Conservation (phyloP, 2,888 invertebrate species). For the Aporophyla lueneburgensis region DNA sequence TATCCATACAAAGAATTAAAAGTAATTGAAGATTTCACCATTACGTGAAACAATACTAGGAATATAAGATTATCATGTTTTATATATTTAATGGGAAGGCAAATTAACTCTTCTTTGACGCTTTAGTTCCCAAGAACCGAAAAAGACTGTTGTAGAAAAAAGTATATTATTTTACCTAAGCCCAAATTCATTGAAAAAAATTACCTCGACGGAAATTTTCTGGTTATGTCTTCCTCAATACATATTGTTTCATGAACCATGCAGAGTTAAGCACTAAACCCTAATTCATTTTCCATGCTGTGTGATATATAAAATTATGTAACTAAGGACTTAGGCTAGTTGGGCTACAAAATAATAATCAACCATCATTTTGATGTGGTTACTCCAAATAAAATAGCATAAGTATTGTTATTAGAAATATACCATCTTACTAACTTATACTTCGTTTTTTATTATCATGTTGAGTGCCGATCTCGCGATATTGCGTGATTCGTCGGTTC, state of each 20-base stretch:
- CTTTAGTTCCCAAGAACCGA: conserved; percentile 1
- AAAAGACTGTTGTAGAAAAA: conserved; percentile 37
- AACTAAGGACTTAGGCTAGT: conserved; percentile 2
- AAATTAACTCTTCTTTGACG: conserved; percentile 6
- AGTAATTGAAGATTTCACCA: conserved; percentile 80
- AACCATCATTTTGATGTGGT: conserved; percentile 34
- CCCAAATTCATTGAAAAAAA: background rate
- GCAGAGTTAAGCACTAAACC: background rate
- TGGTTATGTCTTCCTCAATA: background rate
- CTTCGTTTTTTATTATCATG: conserved; percentile 4
- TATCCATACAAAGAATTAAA: conserved; percentile 82
- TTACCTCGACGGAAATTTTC: background rate
- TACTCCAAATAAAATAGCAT: conserved; percentile 30
- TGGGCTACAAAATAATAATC: conserved; percentile 18
- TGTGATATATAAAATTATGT: conserved; percentile 8
- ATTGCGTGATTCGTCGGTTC: too few species aligned
- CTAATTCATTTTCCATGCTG: background rate
- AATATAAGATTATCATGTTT: conserved; percentile 38
- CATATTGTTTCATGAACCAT: background rate
- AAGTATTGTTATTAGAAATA: conserved; percentile 64
- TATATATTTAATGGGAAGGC: conserved; percentile 1
- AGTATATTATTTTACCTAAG: conserved; percentile 7
- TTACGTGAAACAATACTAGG: conserved; percentile 57
- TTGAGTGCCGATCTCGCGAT: too few species aligned
- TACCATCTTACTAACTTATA: conserved; percentile 43